Base-by-base conservation (phyloP, 2,888 invertebrate genomes). In the Ephialtes manifestator region DNA sequence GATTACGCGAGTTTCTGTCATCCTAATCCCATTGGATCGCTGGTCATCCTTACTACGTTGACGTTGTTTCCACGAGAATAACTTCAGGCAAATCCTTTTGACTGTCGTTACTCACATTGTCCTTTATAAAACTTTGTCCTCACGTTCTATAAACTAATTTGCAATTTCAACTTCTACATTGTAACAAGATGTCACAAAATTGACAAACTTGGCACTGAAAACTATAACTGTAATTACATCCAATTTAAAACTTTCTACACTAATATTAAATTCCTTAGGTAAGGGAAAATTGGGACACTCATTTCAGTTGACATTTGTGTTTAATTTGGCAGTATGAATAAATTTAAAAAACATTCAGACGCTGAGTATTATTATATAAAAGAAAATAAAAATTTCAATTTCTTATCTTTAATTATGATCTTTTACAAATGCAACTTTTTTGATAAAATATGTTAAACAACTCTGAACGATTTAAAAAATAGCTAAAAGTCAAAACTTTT, bases 1-100 rank as follows among this genome's bases (percentile, higher is more conserved):
- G 84, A 84, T 81, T 84, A 84, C 84, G 72, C 84, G 71, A 76
- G 65, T 67, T 76, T 68, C 65, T 51, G 80, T 72, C 72, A 72
- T 46, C 67, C 71, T 77, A 76, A 84, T 84, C 76, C 67, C 67
- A 67, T 80, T 71, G 71, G 46, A 72, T 72, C 77, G 76, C 24
- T 46, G 20, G 65, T 53, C 51, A 43, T 51, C 48, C 70, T 71
- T 48, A 35, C 51, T 15, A 55, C 78, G 48, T 51, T 51, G 46
- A 20, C 83, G 68, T 71, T 70, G 46, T 74, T 51, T 72, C 72
- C 67, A 43, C 28, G 20, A 48, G 28, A 51, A 81, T 71, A 53
- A 79, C 60, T 83, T 63, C 10, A 39, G 24, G 75, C 70, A 76
- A 80, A 80, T 76, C 71, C 76, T 53, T 53, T 65, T 4, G 13